phyloP scores from a whole-genome alignment of 2,888 invertebrate genomes.

The Heliconius sara region DNA sequence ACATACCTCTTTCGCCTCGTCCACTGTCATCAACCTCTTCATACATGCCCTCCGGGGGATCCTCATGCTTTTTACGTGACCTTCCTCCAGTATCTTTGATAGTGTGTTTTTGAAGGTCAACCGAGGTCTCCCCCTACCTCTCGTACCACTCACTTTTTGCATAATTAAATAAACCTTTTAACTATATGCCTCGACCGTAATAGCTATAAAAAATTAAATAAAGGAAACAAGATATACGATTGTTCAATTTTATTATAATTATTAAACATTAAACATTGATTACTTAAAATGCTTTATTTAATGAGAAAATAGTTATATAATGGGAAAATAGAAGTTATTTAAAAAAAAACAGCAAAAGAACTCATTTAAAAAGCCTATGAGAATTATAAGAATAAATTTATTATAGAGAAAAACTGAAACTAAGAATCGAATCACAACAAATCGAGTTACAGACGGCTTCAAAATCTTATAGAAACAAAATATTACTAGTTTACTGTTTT shows the following conservation, averaged over 20 bases:
- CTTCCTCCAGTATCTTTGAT: too few species aligned
- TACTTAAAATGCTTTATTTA: slow-evolving; percentile 4
- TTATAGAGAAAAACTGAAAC: neutral
- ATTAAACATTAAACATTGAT: slow-evolving; percentile 1
- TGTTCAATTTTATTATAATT: slow-evolving; percentile 6
- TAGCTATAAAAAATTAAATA: neutral
- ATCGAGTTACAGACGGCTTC: neutral
- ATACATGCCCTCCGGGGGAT: too few species aligned
- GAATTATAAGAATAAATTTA: neutral
- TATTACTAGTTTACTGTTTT: neutral
- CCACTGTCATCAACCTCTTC: too few species aligned
- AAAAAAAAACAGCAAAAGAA: slow-evolving; percentile 2
- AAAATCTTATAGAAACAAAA: neutral
- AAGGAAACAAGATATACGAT: slow-evolving; percentile 3
- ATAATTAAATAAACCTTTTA: too few species aligned
- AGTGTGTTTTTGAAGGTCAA: too few species aligned
- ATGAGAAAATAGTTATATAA: neutral
- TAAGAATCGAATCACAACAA: too few species aligned
- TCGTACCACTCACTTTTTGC: too few species aligned
- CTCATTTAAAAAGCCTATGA: neutral
- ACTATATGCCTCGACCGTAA: too few species aligned
- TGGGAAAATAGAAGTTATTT: neutral
- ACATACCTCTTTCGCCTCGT: too few species aligned
- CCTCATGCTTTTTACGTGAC: too few species aligned
- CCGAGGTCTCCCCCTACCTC: too few species aligned